Evolutionary conservation across 2,797 vertebrate species (phyloP).

Genomic region (Melanotaenia trifasciata): DNA sequence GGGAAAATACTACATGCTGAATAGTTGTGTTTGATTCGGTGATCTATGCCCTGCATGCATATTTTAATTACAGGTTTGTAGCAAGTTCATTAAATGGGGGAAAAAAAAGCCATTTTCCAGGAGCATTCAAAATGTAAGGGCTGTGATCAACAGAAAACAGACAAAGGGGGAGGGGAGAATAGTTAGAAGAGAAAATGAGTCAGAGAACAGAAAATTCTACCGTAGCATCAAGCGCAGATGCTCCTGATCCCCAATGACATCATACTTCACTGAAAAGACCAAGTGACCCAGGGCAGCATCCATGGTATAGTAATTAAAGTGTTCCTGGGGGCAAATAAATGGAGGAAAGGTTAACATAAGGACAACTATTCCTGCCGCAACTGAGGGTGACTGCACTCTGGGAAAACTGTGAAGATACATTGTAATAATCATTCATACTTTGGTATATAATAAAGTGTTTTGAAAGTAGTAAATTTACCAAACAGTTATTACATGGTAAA

Average conservation of each 20-base stretch:
- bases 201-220: conserved; percentile 70
- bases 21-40: neutral
- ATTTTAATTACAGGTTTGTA: conserved; percentile 3
- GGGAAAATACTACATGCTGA: conserved; percentile 11
- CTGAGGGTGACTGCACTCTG: conserved; percentile 5
- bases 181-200: conserved; percentile 28
- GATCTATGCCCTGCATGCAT: neutral
- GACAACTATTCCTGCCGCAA: conserved; percentile 21
- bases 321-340: conserved; percentile 86
- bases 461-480: neutral
- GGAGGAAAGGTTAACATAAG: conserved; percentile 39
- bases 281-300: conserved; percentile 92
- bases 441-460: neutral
- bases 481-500: neutral
- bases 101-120: too few relatives aligned
- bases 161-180: neutral
- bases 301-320: conserved; percentile 98
- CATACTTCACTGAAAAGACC: conserved; percentile 97
- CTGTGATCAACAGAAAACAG: neutral
- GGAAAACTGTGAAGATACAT: neutral
- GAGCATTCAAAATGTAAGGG: neutral
- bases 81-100: neutral
- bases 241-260: conserved; percentile 95
- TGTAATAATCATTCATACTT: neutral
- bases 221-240: conserved; percentile 94